Percentiles rank a stretch among this genome's conserved stretches.
These are phyloP conservation scores for Pseudocheirus occidentalis DNA, from an alignment of 2,797 vertebrate species.

Conservation along the genomic window DNA sequence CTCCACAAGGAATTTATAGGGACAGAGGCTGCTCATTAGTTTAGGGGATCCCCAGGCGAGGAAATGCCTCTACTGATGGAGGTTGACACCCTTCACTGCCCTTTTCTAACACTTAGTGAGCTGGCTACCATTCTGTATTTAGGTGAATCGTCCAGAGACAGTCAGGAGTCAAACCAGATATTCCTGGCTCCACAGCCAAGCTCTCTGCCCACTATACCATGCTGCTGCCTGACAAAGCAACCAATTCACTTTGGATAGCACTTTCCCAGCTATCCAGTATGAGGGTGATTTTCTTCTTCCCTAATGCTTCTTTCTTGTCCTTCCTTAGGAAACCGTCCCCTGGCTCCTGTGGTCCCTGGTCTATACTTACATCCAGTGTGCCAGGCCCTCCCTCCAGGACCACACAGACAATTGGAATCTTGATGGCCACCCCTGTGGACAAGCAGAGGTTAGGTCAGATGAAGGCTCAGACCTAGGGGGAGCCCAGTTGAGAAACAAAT, in stretches of 20 bases:
- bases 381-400: slow-evolving; percentile 94
- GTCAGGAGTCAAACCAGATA: background rate
- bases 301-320: background rate
- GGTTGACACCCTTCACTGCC: background rate
- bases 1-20: background rate
- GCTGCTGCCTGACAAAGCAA: background rate
- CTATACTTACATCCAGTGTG: slow-evolving; percentile 87
- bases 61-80: too few relatives aligned
- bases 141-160: background rate
- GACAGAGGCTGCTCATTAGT: background rate
- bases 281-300: background rate
- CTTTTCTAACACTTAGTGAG: background rate
- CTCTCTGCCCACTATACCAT: background rate
- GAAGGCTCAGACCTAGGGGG: background rate
- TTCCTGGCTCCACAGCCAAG: background rate
- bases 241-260: background rate
- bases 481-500: rapidly evolving
- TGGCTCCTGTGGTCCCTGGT: background rate
- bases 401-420: slow-evolving; percentile 94
- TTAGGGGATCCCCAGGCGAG: background rate
- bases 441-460: slow-evolving; percentile 4
- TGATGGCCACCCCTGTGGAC: slow-evolving; percentile 87
- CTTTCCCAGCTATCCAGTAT: background rate
- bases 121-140: background rate
- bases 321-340: rapidly evolving